Evolutionary conservation across 2,888 invertebrate genomes (phyloP), one percentile per base, ranked within the genome.

Genomic region (Lithophane leautieri): DNA sequence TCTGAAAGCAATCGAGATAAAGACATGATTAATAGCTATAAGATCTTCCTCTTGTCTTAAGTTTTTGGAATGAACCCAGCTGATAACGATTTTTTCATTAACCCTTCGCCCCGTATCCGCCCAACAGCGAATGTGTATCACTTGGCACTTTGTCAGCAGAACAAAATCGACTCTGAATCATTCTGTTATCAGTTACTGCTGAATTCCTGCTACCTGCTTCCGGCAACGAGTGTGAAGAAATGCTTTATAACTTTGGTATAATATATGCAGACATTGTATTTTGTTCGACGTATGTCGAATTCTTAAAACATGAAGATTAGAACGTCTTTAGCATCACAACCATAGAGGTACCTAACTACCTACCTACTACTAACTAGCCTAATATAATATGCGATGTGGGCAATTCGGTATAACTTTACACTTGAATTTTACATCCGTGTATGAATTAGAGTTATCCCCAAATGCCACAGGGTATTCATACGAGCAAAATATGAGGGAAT

Each of bases 11-110:
- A 89, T 91, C 88, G 79, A 90, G 93, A 93, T 93, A 93, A 90
- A 88, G 86, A 73, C 83, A 86, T 93, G 93, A 94, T 94, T 93
- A 93, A 94, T 93, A 90, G 89, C 81, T 78, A 83, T 74, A 85
- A 86, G 81, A 85, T 84, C 84, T 88, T 90, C 89, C 88, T 83
- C 84, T 86, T 90, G 89, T 90, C 88, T 89, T 79, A 87, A 90
- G 82, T 85, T 90, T 88, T 90, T 86, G 89, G 87, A 89, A 89
- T 84, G 82, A 84, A 86, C 89, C 83, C 84, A 85, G 84, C 80
- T 86, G 89, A 90, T 92, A 90, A 89, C 85, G 83, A 82, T 83
- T 86, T 87, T 86, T 87, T 89, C 83, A 88, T 88, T 83, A 85
- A 84, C 86, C 60, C 77, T 54, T 67, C 76, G 73, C n/a, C 8